These are phyloP conservation scores for Cassiopea andromeda DNA, from an alignment of 30 jellyfish, hydroid and myxozoan genomes.

Conservation along the genomic window DNA sequence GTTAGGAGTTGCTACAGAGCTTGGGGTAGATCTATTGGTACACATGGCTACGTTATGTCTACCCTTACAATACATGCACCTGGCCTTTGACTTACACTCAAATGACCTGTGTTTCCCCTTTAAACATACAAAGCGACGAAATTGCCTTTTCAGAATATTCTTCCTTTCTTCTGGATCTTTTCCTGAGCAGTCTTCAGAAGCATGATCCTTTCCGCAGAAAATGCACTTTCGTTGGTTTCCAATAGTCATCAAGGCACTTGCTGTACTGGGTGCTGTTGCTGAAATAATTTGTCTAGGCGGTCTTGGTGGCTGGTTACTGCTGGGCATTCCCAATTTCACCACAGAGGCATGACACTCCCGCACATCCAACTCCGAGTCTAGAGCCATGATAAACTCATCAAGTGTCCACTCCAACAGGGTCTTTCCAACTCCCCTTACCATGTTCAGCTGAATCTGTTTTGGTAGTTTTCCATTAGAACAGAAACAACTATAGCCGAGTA, in stretches of 20 bases:
- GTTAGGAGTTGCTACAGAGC: neutral
- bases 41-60: constrained; percentile 35
- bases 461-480: constrained; percentile 32
- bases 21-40: neutral
- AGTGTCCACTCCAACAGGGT: constrained; percentile 21
- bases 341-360: constrained; percentile 11
- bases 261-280: neutral
- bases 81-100: constrained; percentile 19
- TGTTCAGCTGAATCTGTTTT: neutral
- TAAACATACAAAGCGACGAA: constrained; percentile 11
- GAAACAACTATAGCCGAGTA: constrained; percentile 27
- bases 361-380: constrained; percentile 28
- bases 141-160: neutral
- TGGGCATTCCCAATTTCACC: neutral
- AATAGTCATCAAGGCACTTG: neutral
- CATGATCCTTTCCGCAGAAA: neutral
- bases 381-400: constrained; percentile 15
- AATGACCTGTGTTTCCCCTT: constrained; percentile 22
- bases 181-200: neutral
- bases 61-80: constrained; percentile 33
- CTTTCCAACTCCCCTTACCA: constrained; percentile 2
- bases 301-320: neutral
- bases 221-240: constrained; percentile 1
- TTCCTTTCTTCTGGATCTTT: constrained; percentile 29
- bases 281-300: neutral